These are phyloP conservation scores for Hippasteria phrygiana DNA, from an alignment of 53 echinoderm and acorn worm species.

Conservation along the genomic window DNA sequence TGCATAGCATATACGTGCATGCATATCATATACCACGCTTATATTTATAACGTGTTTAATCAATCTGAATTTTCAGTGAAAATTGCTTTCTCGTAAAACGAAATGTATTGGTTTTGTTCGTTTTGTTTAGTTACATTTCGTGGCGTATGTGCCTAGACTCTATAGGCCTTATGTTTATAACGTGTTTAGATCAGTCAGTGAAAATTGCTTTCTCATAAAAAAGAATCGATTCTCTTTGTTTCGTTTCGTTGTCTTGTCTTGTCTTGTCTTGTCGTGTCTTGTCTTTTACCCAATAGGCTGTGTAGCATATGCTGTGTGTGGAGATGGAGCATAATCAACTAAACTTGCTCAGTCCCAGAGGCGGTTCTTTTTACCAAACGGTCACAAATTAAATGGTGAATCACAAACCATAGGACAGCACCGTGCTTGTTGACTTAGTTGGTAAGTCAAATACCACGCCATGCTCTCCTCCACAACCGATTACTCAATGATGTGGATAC, in stretches of 20 bases:
- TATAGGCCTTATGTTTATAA: too few species aligned
- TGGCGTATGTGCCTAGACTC: too few species aligned
- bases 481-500: conserved; percentile 1
- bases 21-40: too few species aligned
- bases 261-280: too few species aligned
- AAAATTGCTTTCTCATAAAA: too few species aligned
- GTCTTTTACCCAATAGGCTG: too few species aligned
- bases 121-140: not conserved
- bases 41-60: too few species aligned
- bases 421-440: conserved; percentile 12
- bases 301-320: not conserved
- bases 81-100: not conserved
- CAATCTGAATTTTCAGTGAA: not conserved
- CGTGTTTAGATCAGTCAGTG: too few species aligned
- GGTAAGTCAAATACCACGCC: conserved; percentile 51
- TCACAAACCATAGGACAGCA: not conserved
- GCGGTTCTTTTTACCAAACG: conserved; percentile 3
- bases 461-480: conserved; percentile 11
- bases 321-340: not conserved
- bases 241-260: too few species aligned
- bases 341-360: not conserved
- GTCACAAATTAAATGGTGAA: conserved; percentile 27
- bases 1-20: too few species aligned
- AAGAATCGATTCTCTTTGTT: too few species aligned
- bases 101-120: too few species aligned